phyloP scores from a whole-genome alignment of 2,797 vertebrate species.

The Scleropages formosus region DNA sequence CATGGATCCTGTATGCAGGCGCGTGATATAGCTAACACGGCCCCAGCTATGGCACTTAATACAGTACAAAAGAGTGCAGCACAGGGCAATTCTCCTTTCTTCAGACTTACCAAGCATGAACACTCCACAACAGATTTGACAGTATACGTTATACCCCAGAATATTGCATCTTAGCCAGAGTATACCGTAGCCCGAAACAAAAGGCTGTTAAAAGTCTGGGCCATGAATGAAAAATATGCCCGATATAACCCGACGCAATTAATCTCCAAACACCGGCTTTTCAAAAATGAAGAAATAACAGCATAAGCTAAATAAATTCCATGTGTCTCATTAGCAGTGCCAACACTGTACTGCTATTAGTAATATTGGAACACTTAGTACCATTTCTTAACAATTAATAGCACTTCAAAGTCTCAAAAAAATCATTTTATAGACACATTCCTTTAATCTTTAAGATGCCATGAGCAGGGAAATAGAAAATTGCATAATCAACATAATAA shows the following conservation, averaged over 20 bases:
- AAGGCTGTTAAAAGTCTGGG: background rate
- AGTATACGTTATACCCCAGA: too few species aligned
- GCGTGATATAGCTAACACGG: slow-evolving; percentile 54
- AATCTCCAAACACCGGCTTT: background rate
- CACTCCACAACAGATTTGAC: too few species aligned
- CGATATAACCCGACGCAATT: background rate
- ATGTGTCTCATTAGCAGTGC: background rate
- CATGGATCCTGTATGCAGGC: slow-evolving; percentile 50
- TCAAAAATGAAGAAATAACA: background rate
- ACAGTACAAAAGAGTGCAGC: background rate
- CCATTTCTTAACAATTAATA: slow-evolving; percentile 23
- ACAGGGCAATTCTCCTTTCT: background rate
- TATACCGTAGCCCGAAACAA: background rate
- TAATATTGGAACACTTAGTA: background rate
- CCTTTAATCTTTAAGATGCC: slow-evolving; percentile 23
- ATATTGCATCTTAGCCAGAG: background rate
- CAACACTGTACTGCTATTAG: background rate
- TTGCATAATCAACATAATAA: slow-evolving; percentile 26
- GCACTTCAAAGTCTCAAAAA: background rate
- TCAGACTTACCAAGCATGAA: slow-evolving; percentile 14
- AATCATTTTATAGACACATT: slow-evolving; percentile 12
- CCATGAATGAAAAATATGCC: background rate
- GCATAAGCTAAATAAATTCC: background rate
- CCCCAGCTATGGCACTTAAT: background rate
- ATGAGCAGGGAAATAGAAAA: slow-evolving; percentile 8